These are phyloP conservation scores for Pyxicephalus adspersus DNA, from an alignment of 2,113 vertebrate genomes.

Conservation along the genomic window DNA sequence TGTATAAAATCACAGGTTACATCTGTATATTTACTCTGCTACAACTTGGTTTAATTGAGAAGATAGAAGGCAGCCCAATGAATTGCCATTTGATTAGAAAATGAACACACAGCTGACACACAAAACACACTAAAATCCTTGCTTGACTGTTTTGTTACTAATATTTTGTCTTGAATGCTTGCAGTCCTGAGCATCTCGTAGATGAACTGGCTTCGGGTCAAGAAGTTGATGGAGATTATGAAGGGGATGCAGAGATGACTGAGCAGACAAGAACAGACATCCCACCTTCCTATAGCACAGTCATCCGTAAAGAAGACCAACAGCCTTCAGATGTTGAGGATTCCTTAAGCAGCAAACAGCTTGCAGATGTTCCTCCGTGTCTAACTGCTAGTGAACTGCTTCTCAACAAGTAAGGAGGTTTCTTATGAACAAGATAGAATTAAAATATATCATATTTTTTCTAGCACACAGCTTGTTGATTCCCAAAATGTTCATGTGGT, in stretches of 20 bases:
- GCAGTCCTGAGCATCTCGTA: neutral
- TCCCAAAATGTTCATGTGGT: no score
- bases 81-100: no score
- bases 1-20: no score
- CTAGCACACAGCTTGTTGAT: no score
- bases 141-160: no score
- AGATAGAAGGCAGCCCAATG: no score
- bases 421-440: neutral
- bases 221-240: slow-evolving; percentile 44
- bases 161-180: neutral
- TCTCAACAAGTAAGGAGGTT: slow-evolving; percentile 72
- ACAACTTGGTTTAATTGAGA: no score
- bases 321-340: neutral
- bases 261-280: neutral
- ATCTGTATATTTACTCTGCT: no score
- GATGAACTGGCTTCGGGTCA: neutral
- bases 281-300: slow-evolving; percentile 23
- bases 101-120: no score
- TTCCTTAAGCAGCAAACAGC: neutral
- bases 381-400: slow-evolving; percentile 73
- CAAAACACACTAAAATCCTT: no score
- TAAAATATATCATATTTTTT: no score
- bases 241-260: neutral
- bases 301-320: neutral
- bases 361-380: slow-evolving; percentile 65